A percentile compares a stretch with the other conserved stretches of the same genome.
Conservation (phyloP, 1,140 invertebrate genomes). For the Drosophila albomicans region DNA sequence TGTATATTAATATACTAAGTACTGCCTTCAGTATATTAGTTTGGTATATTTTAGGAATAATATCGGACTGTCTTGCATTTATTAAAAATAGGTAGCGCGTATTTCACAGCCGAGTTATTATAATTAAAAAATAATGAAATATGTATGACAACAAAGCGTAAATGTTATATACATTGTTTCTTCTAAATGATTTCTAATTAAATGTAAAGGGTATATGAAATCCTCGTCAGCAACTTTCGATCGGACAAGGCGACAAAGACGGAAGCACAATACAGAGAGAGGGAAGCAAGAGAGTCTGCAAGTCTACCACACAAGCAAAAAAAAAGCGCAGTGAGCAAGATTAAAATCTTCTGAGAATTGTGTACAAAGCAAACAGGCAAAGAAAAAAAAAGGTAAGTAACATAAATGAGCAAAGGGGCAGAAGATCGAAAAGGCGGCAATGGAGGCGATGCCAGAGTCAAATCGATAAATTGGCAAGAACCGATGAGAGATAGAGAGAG, state of each 20-base stretch:
- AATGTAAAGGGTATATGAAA: slow-evolving; percentile 15
- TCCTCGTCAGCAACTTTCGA: not conserved
- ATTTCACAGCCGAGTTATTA: no score
- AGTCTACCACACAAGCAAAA: slow-evolving; percentile 8
- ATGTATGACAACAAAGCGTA: no score
- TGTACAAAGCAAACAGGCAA: slow-evolving; percentile 64
- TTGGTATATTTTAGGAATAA: no score
- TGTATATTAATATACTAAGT: no score
- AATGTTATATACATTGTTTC: no score
- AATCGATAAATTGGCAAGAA: slow-evolving; percentile 65
- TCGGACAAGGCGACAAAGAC: slow-evolving; percentile 7
- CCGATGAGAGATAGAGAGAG: not conserved
- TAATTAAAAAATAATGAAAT: no score
- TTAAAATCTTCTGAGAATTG: slow-evolving; percentile 84
- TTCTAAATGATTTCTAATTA: not conserved
- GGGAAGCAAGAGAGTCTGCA: slow-evolving; percentile 1
- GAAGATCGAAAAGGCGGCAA: not conserved
- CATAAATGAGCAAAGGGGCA: slow-evolving; percentile 63
- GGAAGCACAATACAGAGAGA: not conserved
- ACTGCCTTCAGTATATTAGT: no score
- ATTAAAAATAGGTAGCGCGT: no score
- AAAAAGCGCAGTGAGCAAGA: slow-evolving; percentile 69
- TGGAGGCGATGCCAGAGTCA: slow-evolving; percentile 43
- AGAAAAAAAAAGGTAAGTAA: slow-evolving; percentile 48
- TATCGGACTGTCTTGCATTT: no score